Conservation (phyloP, 1,140 invertebrate genomes). For the Drosophila subobscura region DNA sequence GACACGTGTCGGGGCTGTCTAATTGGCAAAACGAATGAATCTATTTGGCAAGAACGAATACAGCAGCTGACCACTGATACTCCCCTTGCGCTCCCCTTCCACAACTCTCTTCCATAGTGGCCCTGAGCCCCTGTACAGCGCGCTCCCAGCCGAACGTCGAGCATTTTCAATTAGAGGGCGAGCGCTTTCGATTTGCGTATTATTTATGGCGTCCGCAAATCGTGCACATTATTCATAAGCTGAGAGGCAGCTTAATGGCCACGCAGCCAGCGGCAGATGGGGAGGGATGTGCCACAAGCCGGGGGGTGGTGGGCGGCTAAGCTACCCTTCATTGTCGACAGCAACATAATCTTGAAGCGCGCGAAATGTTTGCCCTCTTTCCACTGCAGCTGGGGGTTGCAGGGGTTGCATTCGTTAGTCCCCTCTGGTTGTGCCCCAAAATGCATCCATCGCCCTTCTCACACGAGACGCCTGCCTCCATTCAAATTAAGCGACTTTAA, state of each 20-base stretch:
- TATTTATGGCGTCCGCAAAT: slow-evolving; percentile 79
- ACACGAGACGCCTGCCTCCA: background rate
- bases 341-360: slow-evolving; percentile 29
- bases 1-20: slow-evolving; percentile 79
- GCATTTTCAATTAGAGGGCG: slow-evolving; percentile 79
- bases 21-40: slow-evolving; percentile 78
- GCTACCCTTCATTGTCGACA: slow-evolving; percentile 32
- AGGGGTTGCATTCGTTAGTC: background rate
- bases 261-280: slow-evolving; percentile 7
- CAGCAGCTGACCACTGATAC: slow-evolving; percentile 38
- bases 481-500: slow-evolving; percentile 48
- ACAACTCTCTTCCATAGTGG: background rate
- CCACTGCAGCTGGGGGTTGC: background rate
- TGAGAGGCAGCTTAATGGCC: slow-evolving; percentile 66
- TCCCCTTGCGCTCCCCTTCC: background rate
- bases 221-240: slow-evolving; percentile 81
- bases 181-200: slow-evolving; percentile 81
- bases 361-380: slow-evolving; percentile 13
- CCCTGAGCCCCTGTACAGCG: background rate
- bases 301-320: slow-evolving; percentile 4
- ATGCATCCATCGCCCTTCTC: background rate
- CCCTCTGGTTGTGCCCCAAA: slow-evolving; percentile 19
- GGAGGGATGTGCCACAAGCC: slow-evolving; percentile 6
- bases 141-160: slow-evolving; percentile 47
- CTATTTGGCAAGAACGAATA: slow-evolving; percentile 37